A percentile compares a stretch with the other conserved stretches of the same genome.
Evolutionary conservation across 1,140 invertebrate species (phyloP).

Genomic region (Drosophila jambulina): DNA sequence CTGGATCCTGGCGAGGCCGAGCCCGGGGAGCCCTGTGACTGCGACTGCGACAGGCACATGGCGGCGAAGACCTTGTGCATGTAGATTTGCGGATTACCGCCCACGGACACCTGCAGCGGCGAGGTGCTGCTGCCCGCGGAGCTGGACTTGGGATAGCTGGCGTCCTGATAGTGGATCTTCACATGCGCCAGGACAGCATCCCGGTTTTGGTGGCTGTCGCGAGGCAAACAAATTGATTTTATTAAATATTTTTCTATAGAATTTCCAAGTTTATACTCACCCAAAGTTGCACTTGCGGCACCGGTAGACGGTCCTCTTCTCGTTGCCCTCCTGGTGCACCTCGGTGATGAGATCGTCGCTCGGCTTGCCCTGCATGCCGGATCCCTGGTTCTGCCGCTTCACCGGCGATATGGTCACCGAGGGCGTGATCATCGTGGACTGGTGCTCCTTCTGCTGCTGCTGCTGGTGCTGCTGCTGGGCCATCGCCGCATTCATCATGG

Average conservation of each 20-base stretch:
- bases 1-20: constrained; percentile 43
- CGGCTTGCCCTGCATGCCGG: constrained; percentile 56
- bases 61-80: constrained; percentile 84
- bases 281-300: constrained; percentile 94
- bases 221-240: background rate
- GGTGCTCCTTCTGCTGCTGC: constrained; percentile 60
- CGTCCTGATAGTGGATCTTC: constrained; percentile 87
- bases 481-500: constrained; percentile 84
- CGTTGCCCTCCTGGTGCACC: constrained; percentile 79
- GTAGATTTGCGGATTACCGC: constrained; percentile 68
- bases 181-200: constrained; percentile 89
- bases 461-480: constrained; percentile 67
- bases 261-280: constrained; percentile 78
- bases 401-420: constrained; percentile 86
- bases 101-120: constrained; percentile 77
- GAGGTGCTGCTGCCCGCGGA: constrained; percentile 49
- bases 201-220: constrained; percentile 87
- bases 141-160: constrained; percentile 65
- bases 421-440: constrained; percentile 74
- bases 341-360: constrained; percentile 81
- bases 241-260: background rate
- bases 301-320: constrained; percentile 89
- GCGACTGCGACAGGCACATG: constrained; percentile 77
- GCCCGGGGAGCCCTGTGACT: constrained; percentile 46
- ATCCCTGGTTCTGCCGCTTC: constrained; percentile 50